Evolutionary conservation across 2,113 vertebrate species (phyloP).

Genomic region (Albula goreensis): DNA sequence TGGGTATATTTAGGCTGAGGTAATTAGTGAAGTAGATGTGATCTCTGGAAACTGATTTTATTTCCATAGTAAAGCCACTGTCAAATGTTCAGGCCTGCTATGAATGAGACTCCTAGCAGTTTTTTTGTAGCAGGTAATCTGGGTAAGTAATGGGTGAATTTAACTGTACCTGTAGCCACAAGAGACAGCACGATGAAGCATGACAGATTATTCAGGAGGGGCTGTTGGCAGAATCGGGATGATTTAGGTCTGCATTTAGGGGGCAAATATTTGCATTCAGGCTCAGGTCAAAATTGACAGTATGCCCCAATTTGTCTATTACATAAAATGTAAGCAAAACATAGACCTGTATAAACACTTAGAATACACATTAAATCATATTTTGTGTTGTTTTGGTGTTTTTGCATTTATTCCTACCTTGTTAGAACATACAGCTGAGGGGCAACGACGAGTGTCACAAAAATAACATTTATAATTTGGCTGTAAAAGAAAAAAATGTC

Average conservation of each 20-base stretch:
- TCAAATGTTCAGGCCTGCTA: too few species aligned
- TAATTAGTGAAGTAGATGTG: too few species aligned
- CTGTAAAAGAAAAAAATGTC: conserved; percentile 47
- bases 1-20: background rate
- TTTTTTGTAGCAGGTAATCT: background rate
- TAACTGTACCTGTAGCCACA: conserved; percentile 61
- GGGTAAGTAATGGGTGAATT: background rate
- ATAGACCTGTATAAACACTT: conserved; percentile 55
- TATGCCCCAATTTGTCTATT: background rate
- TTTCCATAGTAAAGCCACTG: background rate
- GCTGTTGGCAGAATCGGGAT: conserved; percentile 67
- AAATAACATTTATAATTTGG: conserved; percentile 65
- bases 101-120: background rate
- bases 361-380: conserved; percentile 11
- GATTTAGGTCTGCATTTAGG: conserved; percentile 58
- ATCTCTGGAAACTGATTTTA: background rate
- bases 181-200: conserved; percentile 63
- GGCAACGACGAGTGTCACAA: conserved; percentile 56
- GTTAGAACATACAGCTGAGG: conserved; percentile 68
- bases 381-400: background rate
- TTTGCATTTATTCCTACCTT: conserved; percentile 56
- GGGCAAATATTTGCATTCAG: background rate
- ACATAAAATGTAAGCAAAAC: conserved; percentile 12
- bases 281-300: background rate
- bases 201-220: conserved; percentile 67